phyloP scores from a whole-genome alignment of 2,888 invertebrate species.

The Arrhopalites spinosus region DNA sequence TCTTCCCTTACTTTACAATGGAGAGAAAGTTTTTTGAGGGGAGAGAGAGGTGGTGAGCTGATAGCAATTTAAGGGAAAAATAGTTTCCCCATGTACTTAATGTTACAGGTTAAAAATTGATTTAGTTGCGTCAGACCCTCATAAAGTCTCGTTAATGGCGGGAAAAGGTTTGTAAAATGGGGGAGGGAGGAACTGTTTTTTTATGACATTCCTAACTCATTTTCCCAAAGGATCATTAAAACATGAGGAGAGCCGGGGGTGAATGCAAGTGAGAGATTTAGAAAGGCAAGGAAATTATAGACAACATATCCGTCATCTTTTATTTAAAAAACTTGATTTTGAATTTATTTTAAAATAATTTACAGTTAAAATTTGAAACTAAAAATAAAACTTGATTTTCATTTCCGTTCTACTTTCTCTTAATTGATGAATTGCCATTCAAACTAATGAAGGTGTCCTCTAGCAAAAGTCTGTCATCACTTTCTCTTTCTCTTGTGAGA shows the following conservation, averaged over 20 bases:
- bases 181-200: not conserved
- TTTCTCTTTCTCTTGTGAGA: too few relatives aligned
- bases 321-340: not conserved
- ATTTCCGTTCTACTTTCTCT: too few relatives aligned
- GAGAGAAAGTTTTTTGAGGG: not conserved
- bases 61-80: too few relatives aligned
- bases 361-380: too few relatives aligned
- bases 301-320: not conserved
- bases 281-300: not conserved
- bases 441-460: too few relatives aligned
- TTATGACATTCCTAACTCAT: not conserved
- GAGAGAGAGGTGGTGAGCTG: not conserved
- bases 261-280: not conserved
- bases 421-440: too few relatives aligned
- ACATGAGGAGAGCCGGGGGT: not conserved
- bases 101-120: conserved; percentile 10
- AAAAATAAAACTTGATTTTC: too few relatives aligned
- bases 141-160: not conserved
- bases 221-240: conserved; percentile 12
- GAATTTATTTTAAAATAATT: not conserved
- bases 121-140: not conserved
- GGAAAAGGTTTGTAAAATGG: not conserved
- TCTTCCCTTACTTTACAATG: not conserved
- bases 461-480: too few relatives aligned
- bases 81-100: not conserved